Base-by-base conservation (phyloP, 2,888 invertebrate genomes). In the Drosophila birchii region DNA sequence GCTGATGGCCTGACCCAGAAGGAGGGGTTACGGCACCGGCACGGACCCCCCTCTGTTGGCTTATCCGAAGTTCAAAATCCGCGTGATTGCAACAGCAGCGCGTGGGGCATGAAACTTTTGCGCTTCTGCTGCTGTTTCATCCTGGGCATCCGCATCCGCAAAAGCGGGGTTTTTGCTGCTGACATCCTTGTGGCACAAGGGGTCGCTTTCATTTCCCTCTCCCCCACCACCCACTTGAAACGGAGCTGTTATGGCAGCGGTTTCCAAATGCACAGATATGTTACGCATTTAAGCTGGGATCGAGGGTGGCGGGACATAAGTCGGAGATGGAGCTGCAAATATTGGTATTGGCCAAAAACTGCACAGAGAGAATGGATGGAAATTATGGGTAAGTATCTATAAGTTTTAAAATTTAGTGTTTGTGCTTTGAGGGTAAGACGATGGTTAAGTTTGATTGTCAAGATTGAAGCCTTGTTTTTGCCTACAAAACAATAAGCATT, bases 1-100 rank as follows among this genome's bases (percentile, higher is more conserved):
- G 72, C 29, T 49, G 61, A 41, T 45, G 60, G 53, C n/a, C n/a
- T 36, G 41, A 36, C 49, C 51, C 64, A 20, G 14, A n/a, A 51
- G 60, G 26, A 23, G 34, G 20, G 0, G n/a, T 12, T 12, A 6
- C 18, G 41, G 11, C 26, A 26, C 11, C n/a, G n/a, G 7, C 16
- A n/a, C n/a, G n/a, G 18, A 23, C 12, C 57, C 11, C 11, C 32
- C 11, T 34, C 34, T 44, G 18, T 39, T 39, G 38, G 63, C 44
- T 56, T 73, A 73, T 73, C 74, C 51, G 44, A 44, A 44, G 73
- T 56, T 73, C 64, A 56, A 34, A 53, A 73, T 72, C 74, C 63
- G 43, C 54, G 41, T 54, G 62, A 73, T 51, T 62, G 62, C 73
- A 51, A 62, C 54, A 54, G 54, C 53, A 51, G 29, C 45, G 34